Base-by-base conservation (phyloP, 1,140 invertebrate genomes). In the Psilanteris sp. region DNA sequence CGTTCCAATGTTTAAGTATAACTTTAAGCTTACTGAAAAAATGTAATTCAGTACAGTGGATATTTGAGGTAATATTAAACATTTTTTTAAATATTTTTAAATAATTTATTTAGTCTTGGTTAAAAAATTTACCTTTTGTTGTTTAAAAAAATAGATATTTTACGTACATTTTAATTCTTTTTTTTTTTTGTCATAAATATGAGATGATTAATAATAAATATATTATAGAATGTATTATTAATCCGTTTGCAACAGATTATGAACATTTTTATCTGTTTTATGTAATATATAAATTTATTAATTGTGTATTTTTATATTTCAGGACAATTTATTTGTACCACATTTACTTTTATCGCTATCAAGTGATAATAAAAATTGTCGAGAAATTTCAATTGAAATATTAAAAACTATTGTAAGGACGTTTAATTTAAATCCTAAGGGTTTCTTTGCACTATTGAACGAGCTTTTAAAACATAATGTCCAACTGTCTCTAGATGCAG, bases 401-500 rank as follows among this genome's bases (percentile, higher is more conserved):
- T 29, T 89, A 0, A 79, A 81, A 3, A 83, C 70, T 27, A 15
- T 88, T 0, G 70, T 77, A 0, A 59, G 72, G 3, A 82, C 71
- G 0, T 81, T 83, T n/a, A 78, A 78, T 11, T 14, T 82, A 0
- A 59, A 46, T 0, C 44, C 48, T 2, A 68, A 79, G 11, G 82
- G 82, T 2, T 87, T 78, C 13, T 81, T 74, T 8, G 20, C 61
- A 34, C 41, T 90, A 0, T 11, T 90, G 2, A 24, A 79, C 8
- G 82, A 89, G 74, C 13, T 90, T 0, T 32, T 52, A 0, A 20
- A 62, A 4, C 72, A 77, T 15, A 74, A 67, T 16, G 80, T 89
- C 10, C 93, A 94, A 78, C 85, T 94, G 27, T 37, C 87, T 18
- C 77, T 93, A 31, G 93, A 94, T 74, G 81, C 88, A 55, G 90